Conservation (phyloP, 2,888 invertebrate genomes). For the Bhutanitis thaidina region DNA sequence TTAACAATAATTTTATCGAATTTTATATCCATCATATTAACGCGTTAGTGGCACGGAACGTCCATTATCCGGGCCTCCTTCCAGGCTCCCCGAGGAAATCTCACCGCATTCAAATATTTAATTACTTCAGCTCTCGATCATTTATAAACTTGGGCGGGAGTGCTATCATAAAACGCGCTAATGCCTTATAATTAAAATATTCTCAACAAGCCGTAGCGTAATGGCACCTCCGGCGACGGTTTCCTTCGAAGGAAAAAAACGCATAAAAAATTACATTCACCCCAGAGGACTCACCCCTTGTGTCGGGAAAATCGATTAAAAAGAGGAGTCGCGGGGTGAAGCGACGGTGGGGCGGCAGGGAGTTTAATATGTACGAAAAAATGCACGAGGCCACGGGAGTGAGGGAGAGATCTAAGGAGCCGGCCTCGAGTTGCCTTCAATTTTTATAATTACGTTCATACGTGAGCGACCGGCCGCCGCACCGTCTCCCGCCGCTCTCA, state of each 20-base stretch:
- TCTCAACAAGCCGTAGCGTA: conserved; percentile 81
- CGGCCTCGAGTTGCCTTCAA: conserved; percentile 72
- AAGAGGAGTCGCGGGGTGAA: conserved; percentile 75
- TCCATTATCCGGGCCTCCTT: conserved; percentile 64
- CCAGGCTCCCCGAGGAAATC: conserved; percentile 71
- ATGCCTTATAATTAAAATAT: conserved; percentile 81
- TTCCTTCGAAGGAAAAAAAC: conserved; percentile 72
- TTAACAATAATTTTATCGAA: conserved; percentile 76
- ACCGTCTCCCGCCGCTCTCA: conserved; percentile 41
- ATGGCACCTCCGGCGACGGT: conserved; percentile 79
- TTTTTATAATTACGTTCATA: conserved; percentile 81
- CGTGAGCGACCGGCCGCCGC: conserved; percentile 76
- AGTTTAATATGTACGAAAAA: conserved; percentile 80
- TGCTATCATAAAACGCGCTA: conserved; percentile 80
- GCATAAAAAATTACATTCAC: conserved; percentile 82
- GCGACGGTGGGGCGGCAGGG: conserved; percentile 53
- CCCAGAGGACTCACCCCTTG: conserved; percentile 80
- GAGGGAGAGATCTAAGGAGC: conserved; percentile 67
- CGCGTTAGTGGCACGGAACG: conserved; percentile 51
- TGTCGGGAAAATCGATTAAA: conserved; percentile 80
- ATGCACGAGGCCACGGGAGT: conserved; percentile 75
- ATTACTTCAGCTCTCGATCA: conserved; percentile 77
- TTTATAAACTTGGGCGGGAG: conserved; percentile 74
- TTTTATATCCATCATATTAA: conserved; percentile 76
- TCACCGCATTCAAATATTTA: conserved; percentile 79